Evolutionary conservation across 2,797 vertebrate genomes (phyloP).

Genomic region (Cuniculus paca): DNA sequence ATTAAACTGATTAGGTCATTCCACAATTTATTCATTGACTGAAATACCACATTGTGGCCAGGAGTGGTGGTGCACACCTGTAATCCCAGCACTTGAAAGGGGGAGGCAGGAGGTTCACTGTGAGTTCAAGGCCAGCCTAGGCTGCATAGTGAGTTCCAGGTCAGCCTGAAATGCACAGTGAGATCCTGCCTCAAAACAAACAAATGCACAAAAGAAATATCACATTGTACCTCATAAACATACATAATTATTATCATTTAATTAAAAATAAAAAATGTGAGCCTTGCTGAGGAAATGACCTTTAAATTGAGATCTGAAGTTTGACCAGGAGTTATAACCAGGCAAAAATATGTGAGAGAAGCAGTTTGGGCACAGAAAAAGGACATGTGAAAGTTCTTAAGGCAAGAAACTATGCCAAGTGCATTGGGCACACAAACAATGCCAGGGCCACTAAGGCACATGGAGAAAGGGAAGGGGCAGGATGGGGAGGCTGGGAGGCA

Average conservation of each 20-base stretch:
- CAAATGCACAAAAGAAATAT: not conserved
- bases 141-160: not conserved
- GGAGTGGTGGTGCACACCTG: not conserved
- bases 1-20: not conserved
- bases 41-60: not conserved
- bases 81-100: not conserved
- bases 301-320: conserved; percentile 29
- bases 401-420: not conserved
- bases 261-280: not conserved
- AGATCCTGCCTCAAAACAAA: not conserved
- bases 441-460: not conserved
- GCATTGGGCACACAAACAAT: not conserved
- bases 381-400: not conserved
- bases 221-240: not conserved
- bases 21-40: not conserved
- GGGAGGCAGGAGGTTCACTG: not conserved
- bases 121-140: not conserved
- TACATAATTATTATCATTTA: not conserved
- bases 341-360: not conserved
- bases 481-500: not conserved
- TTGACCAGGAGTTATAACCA: conserved; percentile 10
- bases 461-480: not conserved
- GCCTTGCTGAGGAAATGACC: conserved; percentile 15
- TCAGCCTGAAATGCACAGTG: not conserved
- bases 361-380: conserved; percentile 4